Evolutionary conservation across 1,140 invertebrate genomes (phyloP).

Genomic region (Sitobion miscanthi): DNA sequence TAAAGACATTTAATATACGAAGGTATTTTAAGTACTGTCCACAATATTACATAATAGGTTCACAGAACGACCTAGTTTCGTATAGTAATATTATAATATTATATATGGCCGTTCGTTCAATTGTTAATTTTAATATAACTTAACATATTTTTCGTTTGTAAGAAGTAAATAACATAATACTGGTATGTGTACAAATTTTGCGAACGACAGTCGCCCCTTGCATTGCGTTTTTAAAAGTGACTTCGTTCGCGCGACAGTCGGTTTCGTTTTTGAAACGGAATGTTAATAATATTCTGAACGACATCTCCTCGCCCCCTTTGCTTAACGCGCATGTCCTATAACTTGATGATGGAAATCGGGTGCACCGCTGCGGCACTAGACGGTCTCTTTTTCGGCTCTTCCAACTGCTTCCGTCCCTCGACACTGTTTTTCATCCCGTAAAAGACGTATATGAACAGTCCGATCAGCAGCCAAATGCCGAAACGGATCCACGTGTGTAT

Average conservation of each 20-base stretch:
- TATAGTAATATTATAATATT: not conserved
- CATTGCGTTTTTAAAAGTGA: not conserved
- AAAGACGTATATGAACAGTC: constrained; percentile 58
- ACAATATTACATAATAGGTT: not conserved
- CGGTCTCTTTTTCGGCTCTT: not conserved
- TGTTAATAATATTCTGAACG: constrained; percentile 8
- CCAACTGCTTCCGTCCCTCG: constrained; percentile 1
- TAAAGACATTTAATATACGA: not conserved
- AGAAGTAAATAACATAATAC: constrained; percentile 12
- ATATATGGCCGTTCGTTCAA: not conserved
- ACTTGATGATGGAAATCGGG: not conserved
- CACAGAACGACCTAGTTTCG: not conserved
- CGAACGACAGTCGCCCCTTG: not conserved
- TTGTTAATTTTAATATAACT: not conserved
- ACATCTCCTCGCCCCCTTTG: not conserved
- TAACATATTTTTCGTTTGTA: not conserved
- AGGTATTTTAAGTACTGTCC: not conserved
- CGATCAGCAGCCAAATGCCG: constrained; percentile 68
- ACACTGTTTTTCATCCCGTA: constrained; percentile 35
- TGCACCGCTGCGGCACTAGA: not conserved
- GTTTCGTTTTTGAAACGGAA: not conserved
- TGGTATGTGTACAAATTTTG: constrained; percentile 4
- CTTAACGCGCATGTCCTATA: not conserved
- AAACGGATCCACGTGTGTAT: constrained; percentile 73
- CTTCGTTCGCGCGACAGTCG: not conserved